Evolutionary conservation across 23 tunicate species (phyloP).

Genomic region (Pegea sp.): DNA sequence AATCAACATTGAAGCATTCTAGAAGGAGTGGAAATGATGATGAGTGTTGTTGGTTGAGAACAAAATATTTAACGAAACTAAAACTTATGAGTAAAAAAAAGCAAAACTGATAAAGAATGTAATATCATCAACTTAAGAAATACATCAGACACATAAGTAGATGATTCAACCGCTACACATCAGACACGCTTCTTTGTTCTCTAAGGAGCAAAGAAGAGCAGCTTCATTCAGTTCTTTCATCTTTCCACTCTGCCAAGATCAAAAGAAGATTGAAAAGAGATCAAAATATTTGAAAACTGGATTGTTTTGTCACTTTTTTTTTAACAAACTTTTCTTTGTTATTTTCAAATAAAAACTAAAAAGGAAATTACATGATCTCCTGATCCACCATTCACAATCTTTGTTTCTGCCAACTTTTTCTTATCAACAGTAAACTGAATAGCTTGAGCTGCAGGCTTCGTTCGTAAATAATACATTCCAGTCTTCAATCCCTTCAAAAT

Average conservation of each 20-base stretch:
- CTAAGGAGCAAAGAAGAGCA: conserved; percentile 66
- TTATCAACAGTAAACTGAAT: conserved; percentile 96
- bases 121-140: no score
- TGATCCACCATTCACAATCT: conserved; percentile 1
- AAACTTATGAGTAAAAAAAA: no score
- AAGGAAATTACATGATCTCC: background rate
- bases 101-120: no score
- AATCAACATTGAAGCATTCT: no score
- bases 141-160: no score
- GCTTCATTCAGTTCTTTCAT: conserved; percentile 40
- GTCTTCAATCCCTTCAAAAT: conserved; percentile 74
- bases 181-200: conserved; percentile 84
- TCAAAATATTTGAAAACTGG: no score
- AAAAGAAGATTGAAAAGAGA: no score
- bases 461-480: conserved; percentile 93
- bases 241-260: no score
- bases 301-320: no score
- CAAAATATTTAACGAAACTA: no score
- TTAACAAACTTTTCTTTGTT: background rate
- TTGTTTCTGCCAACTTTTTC: conserved; percentile 29
- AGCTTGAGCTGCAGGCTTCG: conserved; percentile 96
- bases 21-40: no score
- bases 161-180: conserved; percentile 83
- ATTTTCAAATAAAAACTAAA: background rate
- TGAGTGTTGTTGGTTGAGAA: no score